A percentile compares a stretch with the other conserved stretches of the same genome.
phyloP scores from a whole-genome alignment of 2,888 invertebrate species.

The Oscheius sp. region DNA sequence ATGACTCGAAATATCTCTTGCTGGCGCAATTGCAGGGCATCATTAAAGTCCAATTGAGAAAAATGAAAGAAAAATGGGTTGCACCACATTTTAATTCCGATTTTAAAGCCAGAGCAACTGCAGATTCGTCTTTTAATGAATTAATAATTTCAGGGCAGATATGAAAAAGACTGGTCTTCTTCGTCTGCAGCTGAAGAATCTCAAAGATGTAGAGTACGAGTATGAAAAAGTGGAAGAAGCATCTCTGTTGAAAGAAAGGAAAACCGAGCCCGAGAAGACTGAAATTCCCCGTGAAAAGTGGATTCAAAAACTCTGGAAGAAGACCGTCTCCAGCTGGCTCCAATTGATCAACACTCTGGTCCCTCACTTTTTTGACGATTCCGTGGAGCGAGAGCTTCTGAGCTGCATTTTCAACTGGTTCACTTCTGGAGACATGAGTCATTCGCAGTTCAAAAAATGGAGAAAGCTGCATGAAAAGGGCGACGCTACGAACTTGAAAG shows the following conservation, averaged over 20 bases:
- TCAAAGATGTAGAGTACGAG: not conserved
- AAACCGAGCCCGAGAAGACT: not conserved
- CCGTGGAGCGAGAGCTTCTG: conserved; percentile 16
- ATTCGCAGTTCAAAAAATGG: conserved; percentile 2
- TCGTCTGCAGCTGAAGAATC: not conserved
- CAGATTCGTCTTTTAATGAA: not conserved
- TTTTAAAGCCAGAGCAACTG: not conserved
- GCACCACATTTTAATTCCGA: not conserved
- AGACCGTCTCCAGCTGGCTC: conserved; percentile 1
- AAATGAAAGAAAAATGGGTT: not conserved
- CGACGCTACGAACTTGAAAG: not conserved
- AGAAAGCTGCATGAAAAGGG: not conserved
- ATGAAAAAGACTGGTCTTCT: not conserved
- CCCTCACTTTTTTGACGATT: conserved; percentile 8
- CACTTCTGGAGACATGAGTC: conserved; percentile 7
- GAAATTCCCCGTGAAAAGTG: not conserved
- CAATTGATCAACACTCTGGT: conserved; percentile 4
- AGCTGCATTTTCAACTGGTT: conserved; percentile 19
- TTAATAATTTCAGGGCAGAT: no score
- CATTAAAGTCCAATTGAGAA: no score
- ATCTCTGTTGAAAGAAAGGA: no score
- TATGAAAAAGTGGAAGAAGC: no score
- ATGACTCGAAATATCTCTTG: not conserved
- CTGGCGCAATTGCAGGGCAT: no score
- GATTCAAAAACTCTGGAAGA: conserved; percentile 3